Evolutionary conservation across 2,888 invertebrate species (phyloP), one percentile per base, ranked within the genome.

Genomic region (Pristionchus entomophagus): DNA sequence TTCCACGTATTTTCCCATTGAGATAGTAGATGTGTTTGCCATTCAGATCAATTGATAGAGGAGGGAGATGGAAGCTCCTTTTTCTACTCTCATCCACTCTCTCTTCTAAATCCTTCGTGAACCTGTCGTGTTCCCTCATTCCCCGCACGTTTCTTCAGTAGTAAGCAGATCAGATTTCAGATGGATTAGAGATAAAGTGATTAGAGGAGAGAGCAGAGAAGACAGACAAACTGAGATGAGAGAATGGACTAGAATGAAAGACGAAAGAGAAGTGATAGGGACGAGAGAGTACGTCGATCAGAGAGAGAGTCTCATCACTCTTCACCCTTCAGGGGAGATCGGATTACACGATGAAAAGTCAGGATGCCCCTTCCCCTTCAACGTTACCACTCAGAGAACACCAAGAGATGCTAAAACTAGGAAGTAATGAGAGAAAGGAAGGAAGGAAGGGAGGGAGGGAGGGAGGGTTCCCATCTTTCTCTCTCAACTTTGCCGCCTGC

Each of bases 141-240:
- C 19, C 19, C n/a, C 69, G 69, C 53, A 80, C 53, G 80, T 80
- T 80, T 49, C 80, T 26, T 80, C 49, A 6, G 59, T 59, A 56
- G 56, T 35, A 59, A 82, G 82, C 22, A 29, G 82, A 59, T 59
- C 35, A 4, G n/a, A 59, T 82, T 56, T 82, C 41, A 82, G 65
- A 65, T 26, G 59, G 49, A 45, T 3, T 45, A 62, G 84, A 49
- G 84, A 62, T 3, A 6, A 45, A 49, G 62, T 19, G 65, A 65
- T 22, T 41, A 19, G 49, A 38, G 14, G 65, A 49, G 84, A 65
- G 84, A 10, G 2, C 26, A 49, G 49, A 49, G 49, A 49, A 14
- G 29, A 84, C 45, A 84, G 62, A 51, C 12, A 65, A 49, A 62
- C 45, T 29, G 84, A 84, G 53, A 53, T 41, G 81, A n/a, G n/a